A percentile compares a stretch with the other conserved stretches of the same genome.
Conservation (phyloP, 2,797 vertebrate species). For the Mallotus villosus region DNA sequence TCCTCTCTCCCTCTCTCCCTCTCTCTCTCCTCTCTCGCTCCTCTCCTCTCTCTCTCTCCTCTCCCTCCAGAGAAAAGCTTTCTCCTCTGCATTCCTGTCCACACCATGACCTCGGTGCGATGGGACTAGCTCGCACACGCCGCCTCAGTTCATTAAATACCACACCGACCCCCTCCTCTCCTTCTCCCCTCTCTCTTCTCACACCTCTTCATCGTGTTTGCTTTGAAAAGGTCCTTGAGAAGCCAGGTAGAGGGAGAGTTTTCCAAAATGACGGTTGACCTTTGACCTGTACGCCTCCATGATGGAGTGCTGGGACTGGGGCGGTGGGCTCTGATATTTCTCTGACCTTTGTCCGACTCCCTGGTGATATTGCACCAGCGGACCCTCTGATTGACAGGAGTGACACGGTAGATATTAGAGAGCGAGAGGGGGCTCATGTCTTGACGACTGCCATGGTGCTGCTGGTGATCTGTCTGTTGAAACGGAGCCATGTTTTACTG, state of each 20-base stretch:
- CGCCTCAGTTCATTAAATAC: conserved; percentile 59
- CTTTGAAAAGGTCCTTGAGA: conserved; percentile 60
- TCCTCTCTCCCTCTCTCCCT: neutral
- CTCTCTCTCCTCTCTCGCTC: neutral
- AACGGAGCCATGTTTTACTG: neutral
- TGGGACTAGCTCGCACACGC: conserved; percentile 35
- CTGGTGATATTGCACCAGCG: conserved; percentile 21
- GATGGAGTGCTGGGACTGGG: conserved; percentile 15
- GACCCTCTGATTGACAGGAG: conserved; percentile 14
- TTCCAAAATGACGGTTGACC: conserved; percentile 39
- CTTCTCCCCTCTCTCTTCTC: neutral
- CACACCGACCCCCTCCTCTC: neutral
- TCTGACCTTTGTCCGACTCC: conserved; percentile 11
- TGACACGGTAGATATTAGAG: neutral
- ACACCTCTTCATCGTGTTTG: conserved; percentile 44
- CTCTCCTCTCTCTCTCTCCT: neutral
- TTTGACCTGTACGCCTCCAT: conserved; percentile 24
- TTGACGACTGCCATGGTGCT: too few species aligned
- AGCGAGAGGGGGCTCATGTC: neutral
- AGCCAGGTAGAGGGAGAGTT: conserved; percentile 36
- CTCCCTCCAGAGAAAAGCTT: conserved; percentile 23
- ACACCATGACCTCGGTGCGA: conserved; percentile 51
- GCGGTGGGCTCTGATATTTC: conserved; percentile 25
- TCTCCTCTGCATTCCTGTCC: conserved; percentile 42
- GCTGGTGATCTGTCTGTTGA: neutral